Base-by-base conservation (phyloP, 2,797 vertebrate species). In the Sebastes aleutianus region DNA sequence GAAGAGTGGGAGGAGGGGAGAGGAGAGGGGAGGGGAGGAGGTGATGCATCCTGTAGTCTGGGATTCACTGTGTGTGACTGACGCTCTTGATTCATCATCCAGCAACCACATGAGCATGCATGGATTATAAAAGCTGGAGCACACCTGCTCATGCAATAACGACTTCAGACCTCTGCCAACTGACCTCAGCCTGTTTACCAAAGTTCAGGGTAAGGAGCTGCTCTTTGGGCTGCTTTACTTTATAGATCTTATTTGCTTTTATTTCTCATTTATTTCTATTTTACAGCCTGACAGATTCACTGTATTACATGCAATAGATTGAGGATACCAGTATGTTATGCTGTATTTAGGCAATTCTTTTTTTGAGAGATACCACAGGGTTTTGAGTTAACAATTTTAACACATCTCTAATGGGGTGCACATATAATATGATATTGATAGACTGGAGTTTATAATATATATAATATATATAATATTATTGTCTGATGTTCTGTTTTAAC, bases 51-150 rank as follows among this genome's bases (percentile, higher is more conserved):
- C 81, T 78, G 59, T 58, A 50, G 87, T 78, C 79, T 81, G 65
- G 84, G 80, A 83, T 89, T 89, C 86, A 77, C 65, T 70, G 80
- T 69, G 79, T 84, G 86, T 83, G 88, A 88, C 84, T 91, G 93
- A 95, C 92, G 93, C 83, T 90, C 85, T 90, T 88, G 89, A 92
- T 92, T 91, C 93, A 92, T 93, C 92, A 92, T 89, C 88, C 86
- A 74, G 54, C 80, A 61, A 74, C 82, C 85, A 70, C 72, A 85
- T 65, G 87, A 88, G 84, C 81, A 71, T n/a, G 64, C 80, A 36
- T 69, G 84, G 76, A 87, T 94, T 94, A 94, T 96, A 96, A 89
- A 96, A 94, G 92, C 66, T 79, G 67, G 32, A 56, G 76, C 86
- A 80, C 85, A 94, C 88, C 92, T 92, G 88, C 88, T 89, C 27